Percentiles rank a stretch among this genome's conserved stretches.
phyloP scores from a whole-genome alignment of 2,797 vertebrate genomes.

The Manis javanica region DNA sequence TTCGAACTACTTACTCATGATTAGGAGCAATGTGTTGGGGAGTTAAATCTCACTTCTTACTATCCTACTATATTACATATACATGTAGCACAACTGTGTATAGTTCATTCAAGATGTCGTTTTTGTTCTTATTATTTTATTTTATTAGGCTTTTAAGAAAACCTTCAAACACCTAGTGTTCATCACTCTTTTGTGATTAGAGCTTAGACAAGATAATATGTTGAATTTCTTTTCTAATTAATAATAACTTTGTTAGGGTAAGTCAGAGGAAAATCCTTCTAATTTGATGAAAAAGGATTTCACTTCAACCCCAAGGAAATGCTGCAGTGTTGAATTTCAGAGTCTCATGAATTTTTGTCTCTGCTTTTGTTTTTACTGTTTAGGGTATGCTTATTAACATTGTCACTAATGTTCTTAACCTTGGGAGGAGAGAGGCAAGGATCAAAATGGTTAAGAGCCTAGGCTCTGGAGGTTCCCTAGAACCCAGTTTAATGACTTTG shows the following conservation, averaged over 20 bases:
- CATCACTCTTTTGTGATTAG: background rate
- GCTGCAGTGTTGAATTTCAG: background rate
- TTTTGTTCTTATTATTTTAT: background rate
- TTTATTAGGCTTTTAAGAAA: background rate
- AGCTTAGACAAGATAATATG: background rate
- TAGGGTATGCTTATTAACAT: background rate
- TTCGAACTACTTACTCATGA: background rate
- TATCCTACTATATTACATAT: background rate
- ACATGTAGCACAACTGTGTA: background rate
- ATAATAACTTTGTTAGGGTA: background rate
- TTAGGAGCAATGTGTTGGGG: background rate
- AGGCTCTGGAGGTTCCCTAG: background rate
- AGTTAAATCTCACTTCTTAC: background rate
- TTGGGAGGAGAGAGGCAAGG: background rate
- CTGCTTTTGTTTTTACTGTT: background rate
- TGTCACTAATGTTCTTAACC: background rate
- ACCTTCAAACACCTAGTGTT: background rate
- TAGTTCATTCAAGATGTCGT: background rate
- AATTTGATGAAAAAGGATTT: background rate
- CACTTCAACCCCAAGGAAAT: background rate
- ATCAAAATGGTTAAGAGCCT: background rate
- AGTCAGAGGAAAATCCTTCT: background rate
- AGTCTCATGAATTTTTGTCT: background rate
- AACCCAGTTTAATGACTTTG: background rate
- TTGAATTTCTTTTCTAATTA: background rate